Conservation (phyloP, 2,113 vertebrate genomes). For the Chamaetylas fuelleborni region DNA sequence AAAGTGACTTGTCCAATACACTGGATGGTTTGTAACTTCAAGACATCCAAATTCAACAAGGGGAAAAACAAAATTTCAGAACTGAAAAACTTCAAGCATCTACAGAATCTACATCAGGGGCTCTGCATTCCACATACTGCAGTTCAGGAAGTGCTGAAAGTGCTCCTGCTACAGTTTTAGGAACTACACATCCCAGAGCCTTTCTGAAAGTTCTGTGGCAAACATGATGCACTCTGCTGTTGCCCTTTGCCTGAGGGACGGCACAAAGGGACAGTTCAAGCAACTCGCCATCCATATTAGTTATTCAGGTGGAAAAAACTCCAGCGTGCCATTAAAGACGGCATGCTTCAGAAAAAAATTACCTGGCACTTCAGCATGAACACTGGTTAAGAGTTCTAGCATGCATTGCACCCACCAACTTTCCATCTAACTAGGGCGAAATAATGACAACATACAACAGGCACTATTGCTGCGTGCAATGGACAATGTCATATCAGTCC, state of each 20-base stretch:
- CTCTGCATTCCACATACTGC: background rate
- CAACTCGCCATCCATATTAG: background rate
- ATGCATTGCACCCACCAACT: background rate
- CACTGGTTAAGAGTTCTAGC: background rate
- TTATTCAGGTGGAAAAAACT: background rate
- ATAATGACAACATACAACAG: background rate
- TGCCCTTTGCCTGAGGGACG: background rate
- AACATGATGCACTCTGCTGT: rapidly evolving
- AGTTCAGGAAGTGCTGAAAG: background rate
- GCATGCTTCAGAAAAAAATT: background rate
- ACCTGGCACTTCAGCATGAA: background rate
- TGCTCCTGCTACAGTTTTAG: background rate
- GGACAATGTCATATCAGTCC: background rate
- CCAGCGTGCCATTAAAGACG: rapidly evolving
- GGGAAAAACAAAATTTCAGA: background rate
- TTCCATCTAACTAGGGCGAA: background rate
- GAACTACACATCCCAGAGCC: background rate
- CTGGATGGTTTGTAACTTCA: background rate
- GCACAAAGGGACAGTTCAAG: background rate
- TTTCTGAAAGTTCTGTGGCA: background rate
- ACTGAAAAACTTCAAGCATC: background rate
- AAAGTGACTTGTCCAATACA: background rate
- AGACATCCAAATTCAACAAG: background rate
- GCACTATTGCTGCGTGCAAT: background rate
- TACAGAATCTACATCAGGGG: background rate